Percentiles rank a stretch among this genome's conserved stretches.
phyloP scores from a whole-genome alignment of 2,888 invertebrate genomes.

The Agrotis ipsilon region DNA sequence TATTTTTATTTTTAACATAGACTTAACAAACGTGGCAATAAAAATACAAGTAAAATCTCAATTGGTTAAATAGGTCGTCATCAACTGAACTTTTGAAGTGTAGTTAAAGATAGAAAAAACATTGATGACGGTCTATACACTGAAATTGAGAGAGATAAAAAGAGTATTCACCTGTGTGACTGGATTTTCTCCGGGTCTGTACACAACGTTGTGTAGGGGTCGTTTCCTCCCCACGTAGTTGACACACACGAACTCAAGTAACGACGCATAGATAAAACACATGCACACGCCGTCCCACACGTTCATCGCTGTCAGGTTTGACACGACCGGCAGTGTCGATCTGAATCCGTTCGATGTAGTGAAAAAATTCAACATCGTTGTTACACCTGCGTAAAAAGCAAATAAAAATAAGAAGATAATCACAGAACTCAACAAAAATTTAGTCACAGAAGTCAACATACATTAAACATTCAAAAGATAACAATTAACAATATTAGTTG shows the following conservation, averaged over 20 bases:
- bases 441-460: conserved; percentile 1
- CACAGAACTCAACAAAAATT: not conserved
- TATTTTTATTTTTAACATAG: conserved; percentile 1
- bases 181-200: conserved; percentile 97
- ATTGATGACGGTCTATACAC: conserved; percentile 49
- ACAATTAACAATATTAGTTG: conserved; percentile 18
- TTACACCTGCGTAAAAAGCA: conserved; percentile 94
- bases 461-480: conserved; percentile 5
- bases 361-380: conserved; percentile 99
- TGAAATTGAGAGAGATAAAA: conserved; percentile 48
- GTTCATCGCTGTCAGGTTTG: conserved; percentile 98
- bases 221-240: conserved; percentile 98
- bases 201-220: conserved; percentile 97
- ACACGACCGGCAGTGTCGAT: conserved; percentile 97
- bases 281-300: conserved; percentile 99
- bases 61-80: conserved; percentile 43
- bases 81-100: conserved; percentile 9
- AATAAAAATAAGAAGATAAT: conserved; percentile 44
- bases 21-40: conserved; percentile 31
- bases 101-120: conserved; percentile 4
- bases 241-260: conserved; percentile 98
- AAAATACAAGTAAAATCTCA: conserved; percentile 34
- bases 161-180: conserved; percentile 95
- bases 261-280: conserved; percentile 98
- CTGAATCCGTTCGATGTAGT: conserved; percentile 98